Conservation (phyloP, 2,113 vertebrate genomes). For the Noturus placidus region DNA sequence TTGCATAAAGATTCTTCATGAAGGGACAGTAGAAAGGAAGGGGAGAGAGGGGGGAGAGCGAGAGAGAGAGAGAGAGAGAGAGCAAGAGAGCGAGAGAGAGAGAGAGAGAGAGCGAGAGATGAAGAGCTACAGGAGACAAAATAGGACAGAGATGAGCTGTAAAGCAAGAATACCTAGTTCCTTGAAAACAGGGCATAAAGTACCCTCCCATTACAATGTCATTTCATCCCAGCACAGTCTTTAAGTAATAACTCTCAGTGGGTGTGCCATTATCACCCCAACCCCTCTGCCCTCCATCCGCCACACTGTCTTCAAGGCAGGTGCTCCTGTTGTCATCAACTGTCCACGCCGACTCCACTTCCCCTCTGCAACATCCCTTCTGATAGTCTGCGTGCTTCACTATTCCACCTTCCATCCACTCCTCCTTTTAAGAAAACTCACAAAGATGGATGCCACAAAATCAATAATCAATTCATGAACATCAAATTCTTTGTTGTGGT, state of each 20-base stretch:
- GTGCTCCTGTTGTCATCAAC: constrained; percentile 54
- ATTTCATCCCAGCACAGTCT: constrained; percentile 57
- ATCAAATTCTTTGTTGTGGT: constrained; percentile 56
- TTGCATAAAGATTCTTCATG: constrained; percentile 19
- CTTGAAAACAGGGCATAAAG: constrained; percentile 50
- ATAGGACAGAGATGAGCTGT: constrained; percentile 37
- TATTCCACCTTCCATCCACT: constrained; percentile 3
- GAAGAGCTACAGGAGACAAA: constrained; percentile 26
- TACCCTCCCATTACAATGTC: constrained; percentile 56
- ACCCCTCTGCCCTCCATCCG: constrained; percentile 40
- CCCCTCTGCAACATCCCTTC: constrained; percentile 6
- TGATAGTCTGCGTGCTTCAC: constrained; percentile 8
- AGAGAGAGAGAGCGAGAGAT: constrained; percentile 4
- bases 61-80: background rate
- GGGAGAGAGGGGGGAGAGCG: background rate
- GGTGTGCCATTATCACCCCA: constrained; percentile 52
- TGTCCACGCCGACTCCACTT: constrained; percentile 42
- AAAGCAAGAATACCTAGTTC: constrained; percentile 40
- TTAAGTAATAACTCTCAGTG: constrained; percentile 60
- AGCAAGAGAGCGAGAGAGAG: background rate
- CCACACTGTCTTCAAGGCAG: constrained; percentile 31
- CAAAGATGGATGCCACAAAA: constrained; percentile 51
- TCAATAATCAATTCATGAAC: constrained; percentile 58
- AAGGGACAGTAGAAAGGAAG: background rate
- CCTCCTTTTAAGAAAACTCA: constrained; percentile 39